A percentile compares a stretch with the other conserved stretches of the same genome.
These are phyloP conservation scores for Dendroctonus ponderosae DNA, from an alignment of 1,140 invertebrate species.

Conservation along the genomic window DNA sequence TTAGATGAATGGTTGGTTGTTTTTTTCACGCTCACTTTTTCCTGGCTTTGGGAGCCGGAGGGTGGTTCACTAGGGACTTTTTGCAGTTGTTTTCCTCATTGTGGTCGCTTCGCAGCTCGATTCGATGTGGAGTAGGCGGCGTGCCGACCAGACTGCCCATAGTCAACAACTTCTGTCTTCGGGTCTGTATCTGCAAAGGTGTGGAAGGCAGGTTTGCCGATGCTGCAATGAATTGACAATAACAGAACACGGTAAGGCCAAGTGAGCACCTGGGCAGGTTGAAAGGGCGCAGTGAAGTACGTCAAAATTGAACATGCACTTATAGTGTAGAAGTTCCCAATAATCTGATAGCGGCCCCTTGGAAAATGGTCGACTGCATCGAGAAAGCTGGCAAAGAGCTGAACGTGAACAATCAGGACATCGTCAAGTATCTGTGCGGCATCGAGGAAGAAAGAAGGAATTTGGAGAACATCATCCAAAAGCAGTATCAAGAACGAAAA, in stretches of 20 bases:
- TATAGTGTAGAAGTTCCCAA: no score
- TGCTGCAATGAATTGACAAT: not conserved
- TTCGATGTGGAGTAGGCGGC: conserved; percentile 44
- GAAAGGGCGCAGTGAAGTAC: no score
- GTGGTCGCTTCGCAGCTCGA: conserved; percentile 40
- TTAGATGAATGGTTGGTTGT: not conserved
- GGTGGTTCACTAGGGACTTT: conserved; percentile 18
- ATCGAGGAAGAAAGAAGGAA: conserved; percentile 40
- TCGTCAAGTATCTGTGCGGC: conserved; percentile 37
- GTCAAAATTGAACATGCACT: no score
- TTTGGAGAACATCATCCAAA: conserved; percentile 38
- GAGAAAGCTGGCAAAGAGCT: conserved; percentile 36
- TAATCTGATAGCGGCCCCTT: no score
- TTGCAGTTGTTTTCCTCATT: conserved; percentile 30
- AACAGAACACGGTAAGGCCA: no score
- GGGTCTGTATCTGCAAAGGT: conserved; percentile 30
- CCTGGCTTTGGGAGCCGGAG: conserved; percentile 33
- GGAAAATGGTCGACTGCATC: conserved; percentile 14
- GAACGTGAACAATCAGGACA: conserved; percentile 40
- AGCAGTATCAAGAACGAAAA: conserved; percentile 40
- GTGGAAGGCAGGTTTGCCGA: conserved; percentile 20
- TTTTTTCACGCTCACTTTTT: conserved; percentile 31
- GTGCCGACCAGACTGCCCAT: conserved; percentile 11
- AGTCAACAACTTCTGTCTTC: conserved; percentile 22
- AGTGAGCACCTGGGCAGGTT: no score